Evolutionary conservation across 1,140 invertebrate species (phyloP), one percentile per base, ranked within the genome.

Genomic region (Drosophila aff.): DNA sequence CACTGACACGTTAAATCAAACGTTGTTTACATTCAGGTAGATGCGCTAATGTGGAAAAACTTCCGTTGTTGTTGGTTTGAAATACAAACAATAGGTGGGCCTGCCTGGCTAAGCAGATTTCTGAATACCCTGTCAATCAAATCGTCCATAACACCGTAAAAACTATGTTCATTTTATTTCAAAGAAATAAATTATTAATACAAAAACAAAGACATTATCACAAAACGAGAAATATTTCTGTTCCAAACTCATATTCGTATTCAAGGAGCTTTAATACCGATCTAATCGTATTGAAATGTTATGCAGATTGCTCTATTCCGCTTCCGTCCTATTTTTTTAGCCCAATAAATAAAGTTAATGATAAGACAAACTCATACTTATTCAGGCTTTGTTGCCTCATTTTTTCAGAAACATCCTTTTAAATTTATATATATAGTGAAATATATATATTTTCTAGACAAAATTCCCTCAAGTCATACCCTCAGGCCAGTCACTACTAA

Each of bases 1-100:
- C 81, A 83, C 76, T 67, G 55, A 36, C 58, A 47, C 46, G 64
- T 36, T 36, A 67, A 61, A 61, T 67, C 64, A 47, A 47, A 60
- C 33, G 40, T 60, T 47, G 21, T 38, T 38, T 33, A 38, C 33
- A 40, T 40, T 43, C 38, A 31, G 28, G 38, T 64, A 33, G 11
- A 21, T 40, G 38, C 26, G 18, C 21, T 33, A 43, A 33, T 33
- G 38, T 57, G 18, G 23, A 63, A 36, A 59, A 47, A 33, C 33
- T 49, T 68, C 59, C 44, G 26, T 36, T 41, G 26, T 26, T 33
- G 26, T 28, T 61, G 15, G 15, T 31, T 23, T 52, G 3, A 62
- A 36, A 55, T 26, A 9, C n/a, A 23, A 62, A 18, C 47, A 55
- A 55, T 15, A 26, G 23, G 7, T 26, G n/a, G 5, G 15, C 5